Conservation (phyloP, 1,140 invertebrate genomes). For the Aphaenogaster floridana region DNA sequence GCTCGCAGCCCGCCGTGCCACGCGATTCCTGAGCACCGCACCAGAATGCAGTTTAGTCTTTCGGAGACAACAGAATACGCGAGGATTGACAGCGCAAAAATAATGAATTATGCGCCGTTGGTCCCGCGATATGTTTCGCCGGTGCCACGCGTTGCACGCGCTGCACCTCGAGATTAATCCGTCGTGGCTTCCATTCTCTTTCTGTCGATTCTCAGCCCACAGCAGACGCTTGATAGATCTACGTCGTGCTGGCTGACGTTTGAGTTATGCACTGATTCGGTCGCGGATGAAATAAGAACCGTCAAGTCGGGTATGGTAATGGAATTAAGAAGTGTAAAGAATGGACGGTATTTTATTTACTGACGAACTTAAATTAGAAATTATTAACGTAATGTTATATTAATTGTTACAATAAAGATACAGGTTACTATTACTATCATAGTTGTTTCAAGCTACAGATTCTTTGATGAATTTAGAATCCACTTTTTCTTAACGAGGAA, state of each 20-base stretch:
- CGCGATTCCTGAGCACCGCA: constrained; percentile 29
- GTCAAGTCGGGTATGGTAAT: not conserved
- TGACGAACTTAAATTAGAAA: not conserved
- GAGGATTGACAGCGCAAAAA: constrained; percentile 67
- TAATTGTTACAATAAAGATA: constrained; percentile 5
- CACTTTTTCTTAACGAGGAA: not conserved
- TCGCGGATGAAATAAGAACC: constrained; percentile 63
- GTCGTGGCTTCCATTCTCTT: constrained; percentile 76
- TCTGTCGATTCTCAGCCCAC: constrained; percentile 60
- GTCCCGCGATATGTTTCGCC: constrained; percentile 61
- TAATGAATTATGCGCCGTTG: constrained; percentile 77
- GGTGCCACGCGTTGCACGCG: constrained; percentile 59
- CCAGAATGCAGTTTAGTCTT: constrained; percentile 49
- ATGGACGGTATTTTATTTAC: not conserved
- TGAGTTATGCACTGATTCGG: constrained; percentile 71
- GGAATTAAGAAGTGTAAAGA: not conserved
- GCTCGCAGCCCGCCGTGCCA: not conserved
- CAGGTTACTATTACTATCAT: not conserved
- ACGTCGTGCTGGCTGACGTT: constrained; percentile 69
- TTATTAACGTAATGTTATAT: constrained; percentile 1
- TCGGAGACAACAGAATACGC: constrained; percentile 70
- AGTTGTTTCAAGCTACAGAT: not conserved
- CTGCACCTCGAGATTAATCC: constrained; percentile 77
- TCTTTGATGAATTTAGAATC: not conserved
- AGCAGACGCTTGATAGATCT: constrained; percentile 77